These are phyloP conservation scores for Drosophila kambysellisi DNA, from an alignment of 2,888 invertebrate genomes.

Conservation along the genomic window DNA sequence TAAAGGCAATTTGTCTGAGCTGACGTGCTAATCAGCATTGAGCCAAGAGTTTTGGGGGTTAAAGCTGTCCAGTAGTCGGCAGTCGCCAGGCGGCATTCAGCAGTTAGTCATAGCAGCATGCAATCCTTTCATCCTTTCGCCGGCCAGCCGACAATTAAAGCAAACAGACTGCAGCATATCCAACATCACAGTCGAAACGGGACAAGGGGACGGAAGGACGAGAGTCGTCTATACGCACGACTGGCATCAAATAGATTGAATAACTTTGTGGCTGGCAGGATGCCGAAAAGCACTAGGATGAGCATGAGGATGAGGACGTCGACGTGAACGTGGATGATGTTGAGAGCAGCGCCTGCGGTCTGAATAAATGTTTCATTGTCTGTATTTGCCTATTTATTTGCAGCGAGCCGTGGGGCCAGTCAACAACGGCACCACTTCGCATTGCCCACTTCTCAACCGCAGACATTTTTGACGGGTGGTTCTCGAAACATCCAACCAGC, in stretches of 20 bases:
- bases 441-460: slow-evolving; percentile 50
- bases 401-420: slow-evolving; percentile 46
- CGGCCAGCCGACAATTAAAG: slow-evolving; percentile 59
- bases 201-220: not conserved
- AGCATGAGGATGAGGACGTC: not conserved
- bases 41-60: slow-evolving; percentile 5
- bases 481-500: slow-evolving; percentile 5
- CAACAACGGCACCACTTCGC: slow-evolving; percentile 18
- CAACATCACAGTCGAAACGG: slow-evolving; percentile 39
- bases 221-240: slow-evolving; percentile 33
- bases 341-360: slow-evolving; percentile 32
- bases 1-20: slow-evolving; percentile 66
- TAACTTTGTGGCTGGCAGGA: slow-evolving; percentile 49
- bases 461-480: slow-evolving; percentile 57
- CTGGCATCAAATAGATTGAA: slow-evolving; percentile 70
- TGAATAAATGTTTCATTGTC: slow-evolving; percentile 61
- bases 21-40: slow-evolving; percentile 66
- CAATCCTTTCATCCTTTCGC: slow-evolving; percentile 49
- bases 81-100: not conserved
- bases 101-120: not conserved
- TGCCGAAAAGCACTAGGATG: not conserved
- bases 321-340: not conserved
- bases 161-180: slow-evolving; percentile 57
- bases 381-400: slow-evolving; percentile 69
- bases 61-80: slow-evolving; percentile 17